Base-by-base conservation (phyloP, 2,113 vertebrate species). In the Nymphicus hollandicus region DNA sequence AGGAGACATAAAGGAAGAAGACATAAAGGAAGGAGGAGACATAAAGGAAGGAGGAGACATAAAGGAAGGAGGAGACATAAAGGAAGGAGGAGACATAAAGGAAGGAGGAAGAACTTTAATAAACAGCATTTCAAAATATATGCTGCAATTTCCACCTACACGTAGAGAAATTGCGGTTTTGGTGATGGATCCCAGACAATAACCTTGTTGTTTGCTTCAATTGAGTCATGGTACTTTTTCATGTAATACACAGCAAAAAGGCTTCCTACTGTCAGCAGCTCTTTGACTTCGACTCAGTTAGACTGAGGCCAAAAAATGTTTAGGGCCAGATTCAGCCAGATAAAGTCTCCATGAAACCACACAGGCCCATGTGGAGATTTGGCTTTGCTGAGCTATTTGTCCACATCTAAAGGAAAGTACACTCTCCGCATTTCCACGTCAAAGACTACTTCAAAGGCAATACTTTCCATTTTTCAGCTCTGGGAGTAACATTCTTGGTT, bases 371-470 rank as follows among this genome's bases (percentile, higher is more conserved):
- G 55, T 10, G 33, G n/a, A 93, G 81, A 27, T 80, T 74, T 81
- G 73, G 68, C 73, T 93, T 77, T 58, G 81, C 87, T 82, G 58
- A 91, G 68, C 72, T 95, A 37, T 86, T 90, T 50, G 24, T 61
- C 47, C 72, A 81, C 78, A 78, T 60, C 88, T 53, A 46, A 93
- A 88, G 53, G 28, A n/a, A 94, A 93, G 77, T 46, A 81, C 41
- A 24, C 66, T 87, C 73, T 20, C 68, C 0, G 0, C 31, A 37
- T 91, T 80, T 84, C 72, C 84, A 93, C 61, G 86, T 88, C 90
- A 95, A 89, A 96, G 63, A 52, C 56, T 65, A 90, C 95, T 96
- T 95, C 95, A 97, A 96, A 96, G 81, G 96, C 88, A 78, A 84
- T 55, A 65, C 60, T 81, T 47, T 44, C 52, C 61, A 85, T 87